Evolutionary conservation across 2,888 invertebrate genomes (phyloP).

Genomic region (Tetragonula carbonaria): DNA sequence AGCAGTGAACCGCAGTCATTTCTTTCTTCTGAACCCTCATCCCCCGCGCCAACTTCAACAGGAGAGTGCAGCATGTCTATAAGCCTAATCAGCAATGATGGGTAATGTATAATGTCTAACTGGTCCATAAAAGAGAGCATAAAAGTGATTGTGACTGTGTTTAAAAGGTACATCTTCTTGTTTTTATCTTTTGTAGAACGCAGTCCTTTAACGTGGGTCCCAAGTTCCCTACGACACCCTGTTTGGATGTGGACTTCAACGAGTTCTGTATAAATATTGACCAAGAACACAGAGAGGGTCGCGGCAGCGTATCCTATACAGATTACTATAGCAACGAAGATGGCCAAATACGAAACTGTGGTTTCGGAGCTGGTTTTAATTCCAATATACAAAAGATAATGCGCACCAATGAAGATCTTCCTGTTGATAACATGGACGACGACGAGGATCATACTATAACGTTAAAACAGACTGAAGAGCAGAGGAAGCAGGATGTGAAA

Average conservation of each 20-base stretch:
- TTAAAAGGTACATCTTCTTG: neutral
- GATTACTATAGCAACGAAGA: constrained; percentile 83
- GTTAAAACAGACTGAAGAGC: constrained; percentile 79
- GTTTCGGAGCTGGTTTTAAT: constrained; percentile 35
- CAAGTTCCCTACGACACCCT: constrained; percentile 86
- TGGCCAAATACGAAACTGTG: constrained; percentile 78
- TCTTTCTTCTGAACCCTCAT: constrained; percentile 92
- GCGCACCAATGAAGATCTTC: constrained; percentile 63
- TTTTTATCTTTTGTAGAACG: constrained; percentile 42
- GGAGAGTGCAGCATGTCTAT: constrained; percentile 88
- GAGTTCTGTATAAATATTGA: constrained; percentile 80
- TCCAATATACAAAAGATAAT: constrained; percentile 63
- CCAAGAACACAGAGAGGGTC: constrained; percentile 79
- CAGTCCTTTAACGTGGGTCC: constrained; percentile 74
- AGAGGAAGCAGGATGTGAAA: constrained; percentile 81
- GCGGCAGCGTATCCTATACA: constrained; percentile 82
- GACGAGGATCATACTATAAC: constrained; percentile 83
- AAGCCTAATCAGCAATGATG: constrained; percentile 87
- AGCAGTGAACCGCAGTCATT: constrained; percentile 93
- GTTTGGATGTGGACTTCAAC: constrained; percentile 85
- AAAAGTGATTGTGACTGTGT: too few relatives aligned
- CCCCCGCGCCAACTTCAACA: constrained; percentile 87
- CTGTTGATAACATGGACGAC: constrained; percentile 76
- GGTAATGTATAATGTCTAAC: constrained; percentile 81
- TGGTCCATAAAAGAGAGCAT: neutral